Evolutionary conservation across 1,140 invertebrate species (phyloP), one percentile per base, ranked within the genome.

Genomic region (Delia radicum): DNA sequence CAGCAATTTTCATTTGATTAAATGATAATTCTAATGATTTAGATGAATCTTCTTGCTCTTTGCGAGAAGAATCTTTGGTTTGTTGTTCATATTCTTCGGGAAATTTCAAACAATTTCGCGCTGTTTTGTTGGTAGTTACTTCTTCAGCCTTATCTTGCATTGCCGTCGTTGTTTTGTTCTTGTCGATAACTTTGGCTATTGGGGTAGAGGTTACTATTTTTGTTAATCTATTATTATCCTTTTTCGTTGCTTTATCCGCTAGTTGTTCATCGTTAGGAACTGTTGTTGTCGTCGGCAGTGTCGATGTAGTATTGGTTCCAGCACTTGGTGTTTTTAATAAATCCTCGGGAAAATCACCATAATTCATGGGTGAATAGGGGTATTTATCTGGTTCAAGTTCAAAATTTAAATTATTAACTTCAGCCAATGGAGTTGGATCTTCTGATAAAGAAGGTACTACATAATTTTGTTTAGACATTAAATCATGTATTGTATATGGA

Each of bases 381-480:
- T 48, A 55, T 75, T 81, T 77, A 75, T 86, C 83, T 77, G 79
- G 77, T 78, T 86, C 83, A 77, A 83, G 73, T 81, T 86, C 85
- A 78, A 86, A 85, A 80, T 82, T 77, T 79, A 83, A 78, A 79
- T 81, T 79, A 81, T 86, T 85, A 82, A 80, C 78, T 78, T 86
- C 85, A 71, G 83, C 85, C 80, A 86, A 79, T 73, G 85, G 85
- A 73, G 85, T 86, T 79, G 83, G 85, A 78, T 86, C 85, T 85
- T 86, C 85, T 63, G 85, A 84, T 77, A 86, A 81, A 73, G 85
- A 86, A 78, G 85, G 85, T 77, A 85, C 85, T 86, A 83, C 73
- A 78, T 37, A 75, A 29, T 29, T 21, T 74, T 37, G 13, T 10
- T 6, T 33, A 15, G 18, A n/a, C n/a, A 26, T 21, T 67, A 28